Evolutionary conservation across 2,113 vertebrate genomes (phyloP).

Genomic region (Pseudorhombus dupliciocellatus): DNA sequence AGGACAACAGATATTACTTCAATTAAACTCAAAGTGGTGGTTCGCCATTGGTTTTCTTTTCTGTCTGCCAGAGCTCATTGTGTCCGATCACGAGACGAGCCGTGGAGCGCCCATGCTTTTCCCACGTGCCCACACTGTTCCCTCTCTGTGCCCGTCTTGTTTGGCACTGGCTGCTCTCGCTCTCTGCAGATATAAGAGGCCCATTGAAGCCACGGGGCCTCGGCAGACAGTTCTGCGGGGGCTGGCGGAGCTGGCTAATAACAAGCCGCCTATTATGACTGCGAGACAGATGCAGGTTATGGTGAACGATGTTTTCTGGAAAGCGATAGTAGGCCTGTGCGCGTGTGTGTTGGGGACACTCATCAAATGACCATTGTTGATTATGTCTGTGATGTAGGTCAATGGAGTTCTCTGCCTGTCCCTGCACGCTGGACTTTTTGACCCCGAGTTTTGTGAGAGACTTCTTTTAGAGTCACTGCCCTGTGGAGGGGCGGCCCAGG

Average conservation of each 20-base stretch:
- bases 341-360: slow-evolving; percentile 39
- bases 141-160: slow-evolving; percentile 71
- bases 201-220: slow-evolving; percentile 62
- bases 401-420: slow-evolving; percentile 63
- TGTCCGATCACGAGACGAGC: slow-evolving; percentile 66
- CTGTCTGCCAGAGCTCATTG: slow-evolving; percentile 36
- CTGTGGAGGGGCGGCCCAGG: slow-evolving; percentile 12
- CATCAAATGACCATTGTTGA: slow-evolving; percentile 69
- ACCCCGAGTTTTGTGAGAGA: slow-evolving; percentile 58
- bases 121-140: slow-evolving; percentile 73
- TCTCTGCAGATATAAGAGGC: slow-evolving; percentile 59
- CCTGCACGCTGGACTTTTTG: slow-evolving; percentile 54
- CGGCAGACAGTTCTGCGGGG: slow-evolving; percentile 56
- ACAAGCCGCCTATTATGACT: slow-evolving; percentile 68
- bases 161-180: slow-evolving; percentile 49
- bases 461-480: slow-evolving; percentile 40
- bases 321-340: slow-evolving; percentile 57
- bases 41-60: neutral
- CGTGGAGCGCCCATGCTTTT: slow-evolving; percentile 67
- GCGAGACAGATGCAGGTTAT: slow-evolving; percentile 65
- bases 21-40: no score
- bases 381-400: slow-evolving; percentile 68
- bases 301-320: slow-evolving; percentile 48
- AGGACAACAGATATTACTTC: no score
- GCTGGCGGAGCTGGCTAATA: slow-evolving; percentile 41